phyloP scores from a whole-genome alignment of 2,113 vertebrate species.

The Dipodomys stephensi region DNA sequence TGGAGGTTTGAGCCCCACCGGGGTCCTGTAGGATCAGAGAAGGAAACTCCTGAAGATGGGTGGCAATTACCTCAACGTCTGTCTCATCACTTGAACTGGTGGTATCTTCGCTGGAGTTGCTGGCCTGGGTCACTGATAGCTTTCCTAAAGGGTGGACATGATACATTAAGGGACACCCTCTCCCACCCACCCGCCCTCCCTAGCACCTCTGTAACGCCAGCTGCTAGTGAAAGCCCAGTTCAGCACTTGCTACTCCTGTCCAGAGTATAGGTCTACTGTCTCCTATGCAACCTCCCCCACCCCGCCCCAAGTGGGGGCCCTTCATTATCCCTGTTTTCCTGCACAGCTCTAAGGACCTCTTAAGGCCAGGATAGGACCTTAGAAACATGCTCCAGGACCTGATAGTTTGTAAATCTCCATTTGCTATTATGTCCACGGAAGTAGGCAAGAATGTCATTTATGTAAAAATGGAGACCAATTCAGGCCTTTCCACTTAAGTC shows the following conservation, averaged over 20 bases:
- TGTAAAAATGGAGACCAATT: background rate
- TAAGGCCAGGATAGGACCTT: background rate
- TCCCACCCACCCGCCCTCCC: background rate
- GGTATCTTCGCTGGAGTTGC: slow-evolving; percentile 84
- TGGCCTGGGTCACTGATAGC: slow-evolving; percentile 20
- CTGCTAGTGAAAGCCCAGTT: background rate
- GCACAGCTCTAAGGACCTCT: background rate
- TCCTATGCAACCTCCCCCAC: too few relatives aligned
- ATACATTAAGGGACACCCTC: background rate
- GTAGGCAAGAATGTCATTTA: background rate
- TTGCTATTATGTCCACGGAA: background rate
- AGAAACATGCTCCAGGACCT: accelerated
- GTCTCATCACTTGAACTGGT: slow-evolving; percentile 85
- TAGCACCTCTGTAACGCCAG: background rate
- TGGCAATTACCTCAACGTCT: slow-evolving; percentile 83
- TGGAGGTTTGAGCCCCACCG: background rate
- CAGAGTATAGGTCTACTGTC: too few relatives aligned
- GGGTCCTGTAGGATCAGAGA: background rate
- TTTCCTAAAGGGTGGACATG: slow-evolving; percentile 72
- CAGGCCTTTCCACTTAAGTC: background rate
- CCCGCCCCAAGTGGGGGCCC: background rate
- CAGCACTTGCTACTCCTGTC: accelerated
- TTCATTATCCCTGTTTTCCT: accelerated
- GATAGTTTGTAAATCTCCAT: background rate
- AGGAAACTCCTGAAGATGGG: background rate